Evolutionary conservation across 1,140 invertebrate species (phyloP).

Genomic region (Drosophila gunungcola): DNA sequence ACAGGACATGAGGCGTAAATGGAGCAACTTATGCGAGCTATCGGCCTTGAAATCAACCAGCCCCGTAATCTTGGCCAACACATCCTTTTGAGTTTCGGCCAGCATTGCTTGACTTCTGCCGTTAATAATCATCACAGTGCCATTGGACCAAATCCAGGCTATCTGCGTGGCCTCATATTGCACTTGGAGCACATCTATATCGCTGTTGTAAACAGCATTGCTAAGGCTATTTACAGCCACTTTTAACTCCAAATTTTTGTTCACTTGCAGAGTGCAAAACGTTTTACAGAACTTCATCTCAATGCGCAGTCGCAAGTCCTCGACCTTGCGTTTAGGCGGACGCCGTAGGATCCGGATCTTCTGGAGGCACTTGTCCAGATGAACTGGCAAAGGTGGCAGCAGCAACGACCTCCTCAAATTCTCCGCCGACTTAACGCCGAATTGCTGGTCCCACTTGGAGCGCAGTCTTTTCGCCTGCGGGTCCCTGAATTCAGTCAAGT

Average conservation of each 20-base stretch:
- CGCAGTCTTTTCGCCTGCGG: conserved; percentile 29
- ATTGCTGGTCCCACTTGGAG: neutral
- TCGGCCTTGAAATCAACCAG: neutral
- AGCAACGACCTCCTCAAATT: conserved; percentile 10
- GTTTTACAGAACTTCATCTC: conserved; percentile 21
- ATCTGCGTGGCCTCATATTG: conserved; percentile 19
- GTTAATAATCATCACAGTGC: conserved; percentile 41
- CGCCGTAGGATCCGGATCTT: conserved; percentile 42
- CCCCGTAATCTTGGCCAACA: conserved; percentile 5
- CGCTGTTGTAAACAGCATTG: conserved; percentile 17
- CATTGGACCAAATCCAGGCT: conserved; percentile 51
- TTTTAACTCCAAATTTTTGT: conserved; percentile 11
- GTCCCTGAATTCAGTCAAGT: conserved; percentile 37
- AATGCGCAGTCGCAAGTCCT: conserved; percentile 17
- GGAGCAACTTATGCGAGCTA: neutral
- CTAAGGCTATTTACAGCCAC: conserved; percentile 1
- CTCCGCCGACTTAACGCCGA: neutral
- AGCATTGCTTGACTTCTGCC: conserved; percentile 12
- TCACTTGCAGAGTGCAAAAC: conserved; percentile 23
- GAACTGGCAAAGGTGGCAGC: conserved; percentile 21
- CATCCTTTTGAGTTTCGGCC: conserved; percentile 11
- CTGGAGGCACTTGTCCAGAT: conserved; percentile 27
- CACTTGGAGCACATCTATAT: conserved; percentile 36
- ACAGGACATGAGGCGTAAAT: conserved; percentile 18
- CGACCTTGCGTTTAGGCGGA: conserved; percentile 11